Evolutionary conservation across 1,140 invertebrate genomes (phyloP).

Genomic region (Psix sp.): DNA sequence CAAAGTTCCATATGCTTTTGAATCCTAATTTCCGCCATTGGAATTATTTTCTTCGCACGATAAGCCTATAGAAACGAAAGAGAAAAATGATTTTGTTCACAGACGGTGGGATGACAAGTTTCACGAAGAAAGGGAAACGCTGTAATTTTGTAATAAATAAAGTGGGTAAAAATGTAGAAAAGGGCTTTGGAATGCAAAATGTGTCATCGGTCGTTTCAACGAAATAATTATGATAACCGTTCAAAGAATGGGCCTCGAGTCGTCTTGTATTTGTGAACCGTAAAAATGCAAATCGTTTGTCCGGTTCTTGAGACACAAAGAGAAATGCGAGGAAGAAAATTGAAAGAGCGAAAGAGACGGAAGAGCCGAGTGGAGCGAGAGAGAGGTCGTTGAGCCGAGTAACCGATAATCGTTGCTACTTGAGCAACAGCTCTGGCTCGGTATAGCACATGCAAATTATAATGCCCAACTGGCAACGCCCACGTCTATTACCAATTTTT

Average conservation of each 20-base stretch:
- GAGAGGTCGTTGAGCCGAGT: slow-evolving; percentile 59
- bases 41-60: too few species aligned
- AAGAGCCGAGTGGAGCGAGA: slow-evolving; percentile 33
- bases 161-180: too few species aligned
- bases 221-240: too few species aligned
- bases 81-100: too few species aligned
- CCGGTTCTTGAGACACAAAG: slow-evolving; percentile 57
- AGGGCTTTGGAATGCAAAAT: too few species aligned
- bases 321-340: slow-evolving; percentile 51
- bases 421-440: slow-evolving; percentile 38
- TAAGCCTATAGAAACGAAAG: too few species aligned
- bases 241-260: slow-evolving; percentile 44
- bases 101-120: too few species aligned
- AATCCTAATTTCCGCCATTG: too few species aligned
- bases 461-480: slow-evolving; percentile 36
- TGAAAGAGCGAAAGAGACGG: slow-evolving; percentile 43
- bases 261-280: slow-evolving; percentile 54
- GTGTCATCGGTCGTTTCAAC: too few species aligned
- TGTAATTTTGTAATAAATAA: too few species aligned
- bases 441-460: slow-evolving; percentile 53
- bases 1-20: slow-evolving; percentile 7
- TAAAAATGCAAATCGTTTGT: slow-evolving; percentile 60
- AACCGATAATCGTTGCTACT: slow-evolving; percentile 57
- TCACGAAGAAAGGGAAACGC: too few species aligned
- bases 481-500: slow-evolving; percentile 29